A percentile compares a stretch with the other conserved stretches of the same genome.
These are phyloP conservation scores for Falco novaeseelandiae DNA, from an alignment of 2,797 vertebrate species.

Conservation along the genomic window DNA sequence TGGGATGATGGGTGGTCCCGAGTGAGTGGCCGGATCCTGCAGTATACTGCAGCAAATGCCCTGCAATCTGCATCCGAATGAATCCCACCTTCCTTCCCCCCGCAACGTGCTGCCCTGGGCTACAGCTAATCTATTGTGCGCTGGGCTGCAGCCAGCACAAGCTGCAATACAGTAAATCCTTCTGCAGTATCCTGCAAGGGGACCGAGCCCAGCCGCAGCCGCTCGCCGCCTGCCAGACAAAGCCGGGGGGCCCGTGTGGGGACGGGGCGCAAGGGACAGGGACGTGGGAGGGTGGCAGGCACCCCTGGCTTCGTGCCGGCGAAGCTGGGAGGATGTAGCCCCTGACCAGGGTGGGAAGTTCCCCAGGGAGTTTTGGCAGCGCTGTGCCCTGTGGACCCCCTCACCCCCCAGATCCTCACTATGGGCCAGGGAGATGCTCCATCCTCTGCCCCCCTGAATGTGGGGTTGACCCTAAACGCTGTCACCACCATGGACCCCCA, in stretches of 20 bases:
- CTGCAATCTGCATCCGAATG: slow-evolving; percentile 49
- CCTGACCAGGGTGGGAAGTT: background rate
- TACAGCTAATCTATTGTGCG: slow-evolving; percentile 67
- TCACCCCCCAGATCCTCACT: accelerated
- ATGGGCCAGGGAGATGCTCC: background rate
- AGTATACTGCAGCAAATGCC: slow-evolving; percentile 55
- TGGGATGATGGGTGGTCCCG: accelerated
- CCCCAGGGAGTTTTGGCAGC: background rate
- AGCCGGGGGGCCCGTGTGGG: slow-evolving; percentile 1
- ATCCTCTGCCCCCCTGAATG: background rate
- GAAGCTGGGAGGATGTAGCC: background rate
- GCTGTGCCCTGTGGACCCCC: background rate
- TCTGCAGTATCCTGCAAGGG: slow-evolving; percentile 67
- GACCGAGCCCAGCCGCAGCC: slow-evolving; percentile 59
- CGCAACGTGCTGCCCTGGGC: slow-evolving; percentile 60
- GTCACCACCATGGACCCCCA: accelerated
- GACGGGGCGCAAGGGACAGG: background rate
- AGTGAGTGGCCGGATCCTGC: background rate
- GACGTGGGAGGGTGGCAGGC: background rate
- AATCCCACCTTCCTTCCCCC: slow-evolving; percentile 59
- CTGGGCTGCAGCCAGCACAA: slow-evolving; percentile 67
- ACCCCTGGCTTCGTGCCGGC: background rate
- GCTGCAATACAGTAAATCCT: slow-evolving; percentile 70
- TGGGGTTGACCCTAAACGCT: background rate
- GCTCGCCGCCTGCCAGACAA: slow-evolving; percentile 41